Percentiles rank a stretch among this genome's conserved stretches.
Conservation (phyloP, 2,888 invertebrate species). For the Andrena trimmerana region DNA sequence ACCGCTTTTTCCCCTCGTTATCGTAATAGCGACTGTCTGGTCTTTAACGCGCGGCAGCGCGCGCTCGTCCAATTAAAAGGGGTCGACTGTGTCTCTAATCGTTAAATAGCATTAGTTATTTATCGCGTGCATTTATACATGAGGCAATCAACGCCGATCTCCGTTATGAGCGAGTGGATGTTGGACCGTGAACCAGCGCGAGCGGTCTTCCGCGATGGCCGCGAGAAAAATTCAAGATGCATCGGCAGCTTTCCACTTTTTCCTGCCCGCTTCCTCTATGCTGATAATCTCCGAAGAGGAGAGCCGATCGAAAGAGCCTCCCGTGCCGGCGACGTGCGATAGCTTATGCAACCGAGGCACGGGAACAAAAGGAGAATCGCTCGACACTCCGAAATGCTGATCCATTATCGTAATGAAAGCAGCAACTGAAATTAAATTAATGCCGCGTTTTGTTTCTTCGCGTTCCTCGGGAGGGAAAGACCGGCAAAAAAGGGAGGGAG, state of each 20-base stretch:
- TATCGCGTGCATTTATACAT: constrained; percentile 64
- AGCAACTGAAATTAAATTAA: constrained; percentile 45
- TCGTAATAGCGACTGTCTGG: constrained; percentile 34
- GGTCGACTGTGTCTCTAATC: constrained; percentile 66
- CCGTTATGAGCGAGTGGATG: constrained; percentile 32
- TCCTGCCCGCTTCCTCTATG: background rate
- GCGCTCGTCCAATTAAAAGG: constrained; percentile 62
- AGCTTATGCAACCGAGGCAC: background rate
- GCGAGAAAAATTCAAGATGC: constrained; percentile 3
- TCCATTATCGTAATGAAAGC: constrained; percentile 33
- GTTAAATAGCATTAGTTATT: constrained; percentile 53
- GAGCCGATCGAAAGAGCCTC: constrained; percentile 4
- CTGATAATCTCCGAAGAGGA: background rate
- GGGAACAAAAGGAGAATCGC: constrained; percentile 16
- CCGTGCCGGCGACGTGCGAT: background rate
- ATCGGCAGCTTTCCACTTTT: background rate
- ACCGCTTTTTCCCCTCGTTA: constrained; percentile 28
- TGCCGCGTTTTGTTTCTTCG: constrained; percentile 17
- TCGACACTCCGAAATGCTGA: constrained; percentile 10
- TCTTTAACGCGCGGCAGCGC: constrained; percentile 27
- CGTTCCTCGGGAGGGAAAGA: background rate
- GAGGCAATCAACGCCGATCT: constrained; percentile 48
- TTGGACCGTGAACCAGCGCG: constrained; percentile 2
- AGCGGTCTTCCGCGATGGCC: background rate
- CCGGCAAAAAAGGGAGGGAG: constrained; percentile 1